Evolutionary conservation across 2,113 vertebrate species (phyloP), one percentile per base, ranked within the genome.

Genomic region (Peromyscus leucopus): DNA sequence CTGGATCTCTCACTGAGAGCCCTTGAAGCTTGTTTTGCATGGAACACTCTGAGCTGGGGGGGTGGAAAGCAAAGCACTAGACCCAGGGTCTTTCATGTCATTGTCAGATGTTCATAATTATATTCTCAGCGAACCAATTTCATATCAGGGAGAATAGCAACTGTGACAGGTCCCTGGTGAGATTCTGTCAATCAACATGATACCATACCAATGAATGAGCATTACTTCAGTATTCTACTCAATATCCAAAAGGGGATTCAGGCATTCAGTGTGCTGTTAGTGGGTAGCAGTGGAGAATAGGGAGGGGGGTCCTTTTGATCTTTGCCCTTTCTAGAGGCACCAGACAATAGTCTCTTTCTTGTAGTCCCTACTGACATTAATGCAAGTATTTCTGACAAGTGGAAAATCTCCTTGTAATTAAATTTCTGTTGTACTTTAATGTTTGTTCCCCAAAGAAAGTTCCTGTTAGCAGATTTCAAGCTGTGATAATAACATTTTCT

Each of bases 381-480:
- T 98, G 97, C 96, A 98, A 98, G 98, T 98, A 98, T 98, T 98
- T 98, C 98, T 99, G 98, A 98, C 98, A 98, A 98, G 98, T 98
- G 98, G 98, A 98, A 99, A 98, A 98, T 98, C 98, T 98, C 98
- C 98, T 97, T 97, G 93, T 98, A 99, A 98, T 98, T 98, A 98
- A 98, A 98, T 98, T 99, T 98, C 98, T 98, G 97, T 98, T 98
- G 96, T 94, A 98, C 98, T 98, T 98, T 98, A 98, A 98, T 98
- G 97, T 97, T 98, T 98, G 80, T 94, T 90, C 97, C 93, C 61
- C 98, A 98, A 98, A 96, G 96, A 98, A 98, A 98, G 96, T 97
- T 90, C 96, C 96, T 98, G 96, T 97, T 98, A 98, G 98, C 97
- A 98, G 98, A 98, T 99, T 98, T 98, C 97, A 98, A 98, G 97